Evolutionary conservation across 2,888 invertebrate genomes (phyloP).

Genomic region (Eupithecia inturbata): DNA sequence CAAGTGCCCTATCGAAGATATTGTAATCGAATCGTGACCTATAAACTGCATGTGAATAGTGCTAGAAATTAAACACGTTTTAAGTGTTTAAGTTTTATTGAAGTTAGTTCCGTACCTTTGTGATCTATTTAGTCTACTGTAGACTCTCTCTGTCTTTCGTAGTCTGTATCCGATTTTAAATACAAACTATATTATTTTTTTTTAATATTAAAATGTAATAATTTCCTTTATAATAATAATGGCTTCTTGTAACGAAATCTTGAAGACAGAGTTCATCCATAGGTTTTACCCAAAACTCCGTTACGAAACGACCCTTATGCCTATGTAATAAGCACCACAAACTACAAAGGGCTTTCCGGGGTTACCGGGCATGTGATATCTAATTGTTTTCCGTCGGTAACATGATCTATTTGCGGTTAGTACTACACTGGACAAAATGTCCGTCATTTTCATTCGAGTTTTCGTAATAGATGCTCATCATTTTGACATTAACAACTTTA

Average conservation of each 20-base stretch:
- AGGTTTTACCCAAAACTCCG: slow-evolving; percentile 2
- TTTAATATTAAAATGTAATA: not conserved
- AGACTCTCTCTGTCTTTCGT: not conserved
- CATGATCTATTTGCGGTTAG: slow-evolving; percentile 56
- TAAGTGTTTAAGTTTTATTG: slow-evolving; percentile 6
- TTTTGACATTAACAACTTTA: slow-evolving; percentile 43
- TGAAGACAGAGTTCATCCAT: slow-evolving; percentile 36
- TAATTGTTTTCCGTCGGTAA: slow-evolving; percentile 47
- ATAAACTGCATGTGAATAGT: slow-evolving; percentile 23
- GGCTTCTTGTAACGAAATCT: slow-evolving; percentile 35
- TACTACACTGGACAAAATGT: slow-evolving; percentile 43
- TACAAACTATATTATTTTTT: not conserved
- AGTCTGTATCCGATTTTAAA: not conserved
- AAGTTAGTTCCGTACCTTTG: not conserved
- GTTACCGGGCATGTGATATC: slow-evolving; percentile 44
- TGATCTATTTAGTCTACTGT: not conserved
- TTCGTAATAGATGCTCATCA: slow-evolving; percentile 49
- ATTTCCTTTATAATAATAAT: not conserved
- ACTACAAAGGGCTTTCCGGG: slow-evolving; percentile 37
- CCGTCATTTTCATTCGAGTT: slow-evolving; percentile 58
- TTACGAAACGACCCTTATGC: slow-evolving; percentile 28
- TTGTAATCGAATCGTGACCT: slow-evolving; percentile 32
- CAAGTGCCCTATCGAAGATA: slow-evolving; percentile 32
- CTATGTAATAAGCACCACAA: slow-evolving; percentile 26
- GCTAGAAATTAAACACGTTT: slow-evolving; percentile 12